Base-by-base conservation (phyloP, 2,797 vertebrate genomes). In the Sebastes glaucus region DNA sequence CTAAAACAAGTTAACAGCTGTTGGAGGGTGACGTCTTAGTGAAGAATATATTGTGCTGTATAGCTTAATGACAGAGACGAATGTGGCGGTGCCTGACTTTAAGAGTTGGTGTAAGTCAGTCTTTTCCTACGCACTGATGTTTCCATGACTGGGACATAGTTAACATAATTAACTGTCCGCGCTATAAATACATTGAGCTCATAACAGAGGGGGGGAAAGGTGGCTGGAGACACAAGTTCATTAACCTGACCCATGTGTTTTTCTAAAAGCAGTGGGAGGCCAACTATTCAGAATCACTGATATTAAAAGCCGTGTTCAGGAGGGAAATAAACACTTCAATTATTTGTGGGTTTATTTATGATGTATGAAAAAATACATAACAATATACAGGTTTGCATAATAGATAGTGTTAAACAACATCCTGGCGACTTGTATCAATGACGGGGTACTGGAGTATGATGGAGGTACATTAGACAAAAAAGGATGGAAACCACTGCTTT, bases 1-100 rank as follows among this genome's bases (percentile, higher is more conserved):
- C 71, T 78, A 74, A 72, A 78, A 81, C 22, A 71, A 81, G 73
- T 38, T 13, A 55, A 53, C 74, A 70, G 76, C 73, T 56, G 71
- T 66, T 46, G 56, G 11, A 65, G 28, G 20, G 13, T 49, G 55
- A 61, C n/a, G 49, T 59, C 55, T 63, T 52, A 6, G 46, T 46
- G 28, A 53, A 65, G 20, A 77, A 46, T 42, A 55, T 56, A 59
- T 55, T 76, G 32, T 71, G 27, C 14, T 73, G 35, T 22, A 57
- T 25, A 28, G 33, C 11, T 38, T 74, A 70, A 74, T 71, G 61
- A 66, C 30, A 6, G 38, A 74, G 42, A 33, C 33, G 7, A 53
- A 38, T 55, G 32, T 5, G 13, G 33, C 49, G 16, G 10, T 6
- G 30, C 10, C 52, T 32, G 11, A 42, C 55, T 70, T 11, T 61